Conservation (phyloP, 2,797 vertebrate genomes). For the Pitangus sulphuratus region DNA sequence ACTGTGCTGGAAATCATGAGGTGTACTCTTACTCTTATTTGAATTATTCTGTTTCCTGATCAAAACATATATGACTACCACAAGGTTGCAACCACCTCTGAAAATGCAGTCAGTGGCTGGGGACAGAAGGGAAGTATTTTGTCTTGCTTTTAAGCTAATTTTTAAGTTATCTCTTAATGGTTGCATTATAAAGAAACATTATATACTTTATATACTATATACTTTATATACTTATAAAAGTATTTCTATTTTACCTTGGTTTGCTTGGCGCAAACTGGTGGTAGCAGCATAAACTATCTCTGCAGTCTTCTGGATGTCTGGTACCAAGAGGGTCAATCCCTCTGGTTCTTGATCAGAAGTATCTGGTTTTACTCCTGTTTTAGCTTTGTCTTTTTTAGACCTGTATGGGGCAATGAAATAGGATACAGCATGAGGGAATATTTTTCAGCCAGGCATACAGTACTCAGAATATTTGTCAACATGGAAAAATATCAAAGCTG, state of each 20-base stretch:
- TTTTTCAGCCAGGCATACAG: not conserved
- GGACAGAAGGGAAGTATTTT: not conserved
- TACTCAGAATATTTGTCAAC: not conserved
- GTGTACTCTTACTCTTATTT: not conserved
- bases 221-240: not conserved
- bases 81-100: not conserved
- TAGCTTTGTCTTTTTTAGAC: conserved; percentile 98
- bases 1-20: not conserved
- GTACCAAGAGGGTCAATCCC: conserved; percentile 94
- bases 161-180: not conserved
- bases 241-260: conserved; percentile 83
- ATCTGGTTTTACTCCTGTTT: conserved; percentile 92
- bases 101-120: not conserved
- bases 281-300: conserved; percentile 95
- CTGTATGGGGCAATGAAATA: conserved; percentile 67
- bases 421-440: not conserved
- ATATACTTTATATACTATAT: too few species aligned
- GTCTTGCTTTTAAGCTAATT: not conserved
- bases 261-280: conserved; percentile 91
- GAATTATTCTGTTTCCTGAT: not conserved
- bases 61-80: not conserved
- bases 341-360: conserved; percentile 93
- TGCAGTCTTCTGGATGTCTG: conserved; percentile 96
- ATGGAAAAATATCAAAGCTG: not conserved
- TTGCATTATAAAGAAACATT: not conserved